Evolutionary conservation across 2,888 invertebrate species (phyloP), one percentile per base, ranked within the genome.

Genomic region (Lasioglossum malachurum): DNA sequence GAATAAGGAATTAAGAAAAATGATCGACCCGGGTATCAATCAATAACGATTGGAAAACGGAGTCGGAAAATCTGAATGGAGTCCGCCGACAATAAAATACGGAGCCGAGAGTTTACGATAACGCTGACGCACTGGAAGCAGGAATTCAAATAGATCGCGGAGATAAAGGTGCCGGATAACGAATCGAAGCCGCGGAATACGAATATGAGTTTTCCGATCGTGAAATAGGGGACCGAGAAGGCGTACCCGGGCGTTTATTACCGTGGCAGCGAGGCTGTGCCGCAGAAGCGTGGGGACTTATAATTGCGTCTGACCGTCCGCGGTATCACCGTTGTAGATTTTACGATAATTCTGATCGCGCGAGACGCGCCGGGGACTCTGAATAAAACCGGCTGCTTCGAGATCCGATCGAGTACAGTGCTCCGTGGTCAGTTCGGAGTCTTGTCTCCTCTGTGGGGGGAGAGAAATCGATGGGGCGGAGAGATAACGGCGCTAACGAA

Each of bases 401-500:
- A 53, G 57, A 77, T 60, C 53, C 44, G 31, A 38, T 69, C 46
- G 49, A 67, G 23, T 10, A 67, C 27, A 60, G 44, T 19, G 38
- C 12, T 10, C 57, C 67, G 31, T 31, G 44, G 77, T 84, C 78
- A 75, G 46, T 78, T 60, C 71, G 67, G 75, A 80, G 53, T 80
- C 60, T 75, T 60, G 69, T 75, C 60, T 41, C 31, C 16, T 44
- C 41, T 10, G 10, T 23, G 23, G 23, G 27, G 35, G 4, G 35
- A 27, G 81, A 78, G 86, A 86, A 87, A 86, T 86, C 86, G 87
- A 87, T 87, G 78, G 74, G 74, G 27, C 53, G n/a, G 14, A 27
- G 31, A 78, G 82, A 86, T 87, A 87, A 74, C 80, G 64, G 27
- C 83, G 76, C 64, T 79, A 83, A 80, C 87, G 83, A 87, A 87